Base-by-base conservation (phyloP, 2,797 vertebrate species). In the Heliangelus exortis region DNA sequence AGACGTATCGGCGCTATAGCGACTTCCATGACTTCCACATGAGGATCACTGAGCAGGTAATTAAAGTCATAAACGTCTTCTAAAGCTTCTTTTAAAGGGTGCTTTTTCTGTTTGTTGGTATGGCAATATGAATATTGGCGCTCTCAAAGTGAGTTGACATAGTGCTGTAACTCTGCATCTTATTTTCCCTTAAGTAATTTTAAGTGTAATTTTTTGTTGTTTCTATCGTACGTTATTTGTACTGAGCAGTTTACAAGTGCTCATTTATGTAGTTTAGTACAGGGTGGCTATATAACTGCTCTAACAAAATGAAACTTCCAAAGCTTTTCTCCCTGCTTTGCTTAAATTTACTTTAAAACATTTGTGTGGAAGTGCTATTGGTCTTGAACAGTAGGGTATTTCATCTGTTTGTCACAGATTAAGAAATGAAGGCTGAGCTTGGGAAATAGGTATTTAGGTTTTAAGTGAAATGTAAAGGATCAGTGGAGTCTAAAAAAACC, bases 11-110 rank as follows among this genome's bases (percentile, higher is more conserved):
- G 17, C 99, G 99, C 68, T 99, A 99, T 90, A 99, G 99, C 9
- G 99, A 99, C 98, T 99, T 99, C 95, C 99, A 99, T 34, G 99
- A 99, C 97, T 99, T 99, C 77, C 99, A 99, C 89, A 99, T 99
- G 99, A 98, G 99, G 96, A 99, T 99, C 98, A 99, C 98, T 3
- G 99, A 99, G 80, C 99, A 99, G 99, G 99, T 99, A 96, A 77
- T 54, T 23, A 23, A 9, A 8, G 16, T 34, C 48, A 2, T 13
- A 31, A 31, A 54, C 63, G 25, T 16, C 33, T 66, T 57, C 6
- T 12, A 82, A 62, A 48, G 10, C 50, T 67, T 72, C 65, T 80
- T 54, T 33, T 55, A 67, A 71, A 86, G 23, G 23, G 7, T 71
- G 9, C 55, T 82, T 65, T 53, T 33, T 43, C 33, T 21, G 3